Conservation (phyloP, 2,113 vertebrate species). For the Microtus richardsoni region DNA sequence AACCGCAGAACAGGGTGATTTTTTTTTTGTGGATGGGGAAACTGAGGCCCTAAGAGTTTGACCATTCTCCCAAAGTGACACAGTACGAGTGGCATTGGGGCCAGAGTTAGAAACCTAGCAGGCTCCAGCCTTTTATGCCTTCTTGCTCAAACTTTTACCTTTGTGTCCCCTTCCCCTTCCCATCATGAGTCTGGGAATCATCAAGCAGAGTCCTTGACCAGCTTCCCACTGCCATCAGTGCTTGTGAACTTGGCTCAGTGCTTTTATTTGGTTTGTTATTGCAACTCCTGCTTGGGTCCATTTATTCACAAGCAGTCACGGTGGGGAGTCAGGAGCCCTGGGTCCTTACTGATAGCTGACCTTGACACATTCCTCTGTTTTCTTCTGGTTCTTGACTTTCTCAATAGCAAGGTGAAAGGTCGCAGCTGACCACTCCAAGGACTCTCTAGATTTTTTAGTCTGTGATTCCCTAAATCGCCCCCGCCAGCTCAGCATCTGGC, state of each 20-base stretch:
- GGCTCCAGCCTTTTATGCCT: not conserved
- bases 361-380: not conserved
- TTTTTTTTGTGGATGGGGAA: not conserved
- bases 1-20: not conserved
- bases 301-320: not conserved
- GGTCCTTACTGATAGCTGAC: not conserved
- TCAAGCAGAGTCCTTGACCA: not conserved
- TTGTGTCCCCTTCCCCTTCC: too few relatives aligned
- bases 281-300: not conserved
- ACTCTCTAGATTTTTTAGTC: not conserved
- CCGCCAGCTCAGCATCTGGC: not conserved
- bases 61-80: not conserved
- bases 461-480: not conserved
- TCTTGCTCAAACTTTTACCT: not conserved
- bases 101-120: not conserved
- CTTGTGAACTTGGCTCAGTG: rapidly evolving
- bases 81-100: not conserved
- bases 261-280: not conserved
- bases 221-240: not conserved
- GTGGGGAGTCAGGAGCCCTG: not conserved
- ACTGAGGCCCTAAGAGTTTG: not conserved
- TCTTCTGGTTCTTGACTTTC: not conserved
- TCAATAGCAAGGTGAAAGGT: not conserved
- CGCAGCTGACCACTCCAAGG: not conserved
- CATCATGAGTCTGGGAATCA: not conserved